A percentile compares a stretch with the other conserved stretches of the same genome.
Conservation (phyloP, 2,113 vertebrate species). For the Coreoperca whiteheadi region DNA sequence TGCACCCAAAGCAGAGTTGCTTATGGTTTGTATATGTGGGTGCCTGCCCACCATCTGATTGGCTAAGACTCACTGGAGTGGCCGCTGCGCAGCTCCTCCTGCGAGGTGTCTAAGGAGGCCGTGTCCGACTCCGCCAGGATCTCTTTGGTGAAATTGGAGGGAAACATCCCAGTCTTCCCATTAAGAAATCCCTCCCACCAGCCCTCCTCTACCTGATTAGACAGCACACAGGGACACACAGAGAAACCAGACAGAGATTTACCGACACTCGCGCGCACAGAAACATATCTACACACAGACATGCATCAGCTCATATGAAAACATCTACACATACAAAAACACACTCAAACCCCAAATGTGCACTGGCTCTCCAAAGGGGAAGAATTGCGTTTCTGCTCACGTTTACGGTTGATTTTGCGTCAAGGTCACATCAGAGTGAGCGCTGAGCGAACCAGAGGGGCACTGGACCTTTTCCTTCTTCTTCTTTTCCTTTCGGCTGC, state of each 20-base stretch:
- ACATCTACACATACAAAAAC: too few species aligned
- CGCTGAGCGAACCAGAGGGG: neutral
- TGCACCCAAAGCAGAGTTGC: neutral
- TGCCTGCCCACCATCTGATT: neutral
- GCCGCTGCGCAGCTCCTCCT: conserved; percentile 88
- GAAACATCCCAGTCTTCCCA: conserved; percentile 97
- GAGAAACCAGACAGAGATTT: neutral
- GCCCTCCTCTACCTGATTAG: conserved; percentile 94
- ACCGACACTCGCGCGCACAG: too few species aligned
- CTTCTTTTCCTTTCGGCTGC: too few species aligned
- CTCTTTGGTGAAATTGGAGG: conserved; percentile 98
- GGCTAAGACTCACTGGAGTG: conserved; percentile 89
- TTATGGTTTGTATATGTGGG: neutral
- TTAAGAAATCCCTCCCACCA: conserved; percentile 98
- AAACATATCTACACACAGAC: too few species aligned
- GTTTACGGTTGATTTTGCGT: too few species aligned
- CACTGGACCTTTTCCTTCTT: too few species aligned
- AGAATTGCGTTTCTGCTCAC: neutral
- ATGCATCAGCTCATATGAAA: too few species aligned
- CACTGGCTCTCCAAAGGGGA: too few species aligned
- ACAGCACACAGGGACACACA: neutral
- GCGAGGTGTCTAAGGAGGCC: conserved; percentile 85
- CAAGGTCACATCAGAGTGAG: neutral
- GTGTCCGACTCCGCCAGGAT: conserved; percentile 83
- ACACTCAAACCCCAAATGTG: too few species aligned